Conservation (phyloP, 2,888 invertebrate genomes). For the Drosophila ustulata region DNA sequence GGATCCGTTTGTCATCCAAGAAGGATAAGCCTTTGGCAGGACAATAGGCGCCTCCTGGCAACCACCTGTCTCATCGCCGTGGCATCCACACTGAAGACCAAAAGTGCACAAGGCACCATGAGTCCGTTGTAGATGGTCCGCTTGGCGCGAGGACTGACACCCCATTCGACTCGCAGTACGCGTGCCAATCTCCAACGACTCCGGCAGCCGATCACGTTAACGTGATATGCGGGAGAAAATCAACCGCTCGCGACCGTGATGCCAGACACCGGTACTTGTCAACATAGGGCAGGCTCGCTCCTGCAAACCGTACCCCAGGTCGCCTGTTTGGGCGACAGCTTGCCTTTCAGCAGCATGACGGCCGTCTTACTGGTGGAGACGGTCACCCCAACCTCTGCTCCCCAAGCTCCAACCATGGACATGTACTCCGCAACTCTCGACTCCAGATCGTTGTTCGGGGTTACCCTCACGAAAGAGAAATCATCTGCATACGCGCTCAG, state of each 20-base stretch:
- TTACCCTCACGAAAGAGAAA: background rate
- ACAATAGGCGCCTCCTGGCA: background rate
- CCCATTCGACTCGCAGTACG: conserved; percentile 25
- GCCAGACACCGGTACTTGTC: too few relatives aligned
- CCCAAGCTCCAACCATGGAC: conserved; percentile 20
- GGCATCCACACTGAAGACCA: conserved; percentile 21
- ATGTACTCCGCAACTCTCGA: conserved; percentile 2
- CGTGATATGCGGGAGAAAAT: too few relatives aligned
- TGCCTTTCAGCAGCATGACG: conserved; percentile 28
- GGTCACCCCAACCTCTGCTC: conserved; percentile 22
- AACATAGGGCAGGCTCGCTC: too few relatives aligned
- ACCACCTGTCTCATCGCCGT: background rate
- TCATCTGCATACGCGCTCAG: conserved; percentile 26
- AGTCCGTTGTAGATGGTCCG: conserved; percentile 15
- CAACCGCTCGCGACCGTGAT: too few relatives aligned
- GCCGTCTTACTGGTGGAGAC: conserved; percentile 30
- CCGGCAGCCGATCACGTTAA: too few relatives aligned
- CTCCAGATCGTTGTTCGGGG: background rate
- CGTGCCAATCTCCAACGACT: too few relatives aligned
- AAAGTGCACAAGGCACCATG: conserved; percentile 32
- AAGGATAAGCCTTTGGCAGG: conserved; percentile 17
- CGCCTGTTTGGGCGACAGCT: background rate
- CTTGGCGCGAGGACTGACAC: conserved; percentile 9
- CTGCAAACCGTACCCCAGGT: background rate
- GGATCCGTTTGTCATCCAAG: conserved; percentile 29